phyloP scores from a whole-genome alignment of 2,888 invertebrate genomes.

The Creontiades dilutus region DNA sequence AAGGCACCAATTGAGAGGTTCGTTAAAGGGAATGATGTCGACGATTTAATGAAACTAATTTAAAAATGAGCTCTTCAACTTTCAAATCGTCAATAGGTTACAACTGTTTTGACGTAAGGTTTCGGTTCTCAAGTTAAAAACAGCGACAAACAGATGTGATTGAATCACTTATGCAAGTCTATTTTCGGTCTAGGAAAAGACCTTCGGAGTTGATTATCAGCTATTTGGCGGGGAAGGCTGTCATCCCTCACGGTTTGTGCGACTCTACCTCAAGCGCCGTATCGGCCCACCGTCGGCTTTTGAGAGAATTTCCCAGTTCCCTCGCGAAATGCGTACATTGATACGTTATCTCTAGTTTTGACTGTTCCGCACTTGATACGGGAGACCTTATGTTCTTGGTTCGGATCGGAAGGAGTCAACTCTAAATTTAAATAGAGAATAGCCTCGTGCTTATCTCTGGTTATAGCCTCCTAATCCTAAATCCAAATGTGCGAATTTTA shows the following conservation, averaged over 20 bases:
- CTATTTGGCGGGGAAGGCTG: conserved; percentile 15
- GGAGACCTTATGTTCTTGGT: too few species aligned
- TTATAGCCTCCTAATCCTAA: too few species aligned
- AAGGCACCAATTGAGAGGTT: too few species aligned
- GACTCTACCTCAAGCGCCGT: background rate
- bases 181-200: conserved; percentile 26
- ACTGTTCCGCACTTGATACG: too few species aligned
- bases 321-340: background rate
- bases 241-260: conserved; percentile 4
- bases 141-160: conserved; percentile 7
- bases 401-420: too few species aligned
- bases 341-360: too few species aligned
- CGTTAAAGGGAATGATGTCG: too few species aligned
- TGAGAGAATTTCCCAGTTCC: background rate
- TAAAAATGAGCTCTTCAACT: too few species aligned
- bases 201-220: conserved; percentile 27
- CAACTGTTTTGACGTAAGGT: background rate
- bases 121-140: background rate
- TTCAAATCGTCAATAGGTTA: background rate
- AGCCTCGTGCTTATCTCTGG: too few species aligned
- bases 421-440: too few species aligned
- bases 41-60: too few species aligned
- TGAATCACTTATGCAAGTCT: conserved; percentile 32
- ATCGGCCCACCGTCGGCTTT: background rate
- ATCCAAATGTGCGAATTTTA: too few species aligned